Conservation (phyloP, 1,140 invertebrate genomes). For the Piezodorus guildinii region DNA sequence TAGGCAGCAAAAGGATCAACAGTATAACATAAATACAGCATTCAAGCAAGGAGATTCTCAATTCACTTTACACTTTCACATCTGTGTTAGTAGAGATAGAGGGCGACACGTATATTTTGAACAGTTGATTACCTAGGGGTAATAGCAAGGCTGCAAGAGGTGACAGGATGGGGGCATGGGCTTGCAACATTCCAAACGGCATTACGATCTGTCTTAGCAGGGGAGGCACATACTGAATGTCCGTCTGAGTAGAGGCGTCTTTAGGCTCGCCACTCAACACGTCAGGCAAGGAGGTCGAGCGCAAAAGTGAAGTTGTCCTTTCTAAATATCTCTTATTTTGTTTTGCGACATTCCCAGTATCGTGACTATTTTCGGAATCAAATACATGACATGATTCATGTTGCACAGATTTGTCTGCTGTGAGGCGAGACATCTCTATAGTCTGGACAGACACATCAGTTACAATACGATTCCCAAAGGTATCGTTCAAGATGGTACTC, state of each 20-base stretch:
- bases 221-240: background rate
- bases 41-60: background rate
- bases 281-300: background rate
- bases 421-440: too few relatives aligned
- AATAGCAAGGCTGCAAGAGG: constrained; percentile 33
- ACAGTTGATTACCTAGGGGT: constrained; percentile 29
- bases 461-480: too few relatives aligned
- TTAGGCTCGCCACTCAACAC: background rate
- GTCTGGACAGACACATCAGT: too few relatives aligned
- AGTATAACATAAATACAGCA: constrained; percentile 3
- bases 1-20: background rate
- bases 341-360: too few relatives aligned
- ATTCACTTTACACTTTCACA: background rate
- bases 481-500: too few relatives aligned
- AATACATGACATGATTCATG: too few relatives aligned
- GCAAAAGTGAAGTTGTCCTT: background rate
- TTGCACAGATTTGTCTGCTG: too few relatives aligned
- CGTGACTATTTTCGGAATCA: too few relatives aligned
- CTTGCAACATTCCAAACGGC: constrained; percentile 24
- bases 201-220: background rate
- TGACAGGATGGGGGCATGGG: constrained; percentile 28
- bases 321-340: too few relatives aligned
- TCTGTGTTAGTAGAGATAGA: constrained; percentile 11
- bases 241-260: constrained; percentile 2
- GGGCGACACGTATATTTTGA: background rate